phyloP scores from a whole-genome alignment of 2,888 invertebrate species.

The Heliothis peltigera region DNA sequence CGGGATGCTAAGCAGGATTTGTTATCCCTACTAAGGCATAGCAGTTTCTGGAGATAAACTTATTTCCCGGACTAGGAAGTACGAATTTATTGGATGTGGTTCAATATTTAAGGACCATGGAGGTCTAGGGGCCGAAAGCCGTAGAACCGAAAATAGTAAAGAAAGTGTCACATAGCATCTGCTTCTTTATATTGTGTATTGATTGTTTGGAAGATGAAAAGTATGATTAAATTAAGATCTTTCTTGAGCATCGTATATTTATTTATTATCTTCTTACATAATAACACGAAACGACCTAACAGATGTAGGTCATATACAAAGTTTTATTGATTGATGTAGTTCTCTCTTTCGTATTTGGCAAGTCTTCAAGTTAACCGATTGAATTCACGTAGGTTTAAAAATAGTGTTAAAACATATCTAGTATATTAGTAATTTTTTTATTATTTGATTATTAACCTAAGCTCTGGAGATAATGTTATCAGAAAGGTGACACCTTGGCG shows the following conservation, averaged over 20 bases:
- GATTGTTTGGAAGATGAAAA: neutral
- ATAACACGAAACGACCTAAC: neutral
- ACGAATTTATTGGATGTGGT: too few relatives aligned
- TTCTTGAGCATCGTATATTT: neutral
- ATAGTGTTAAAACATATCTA: conserved; percentile 7
- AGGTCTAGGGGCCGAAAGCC: too few relatives aligned
- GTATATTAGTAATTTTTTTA: neutral
- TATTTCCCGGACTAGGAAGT: too few relatives aligned
- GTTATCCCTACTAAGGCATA: too few relatives aligned
- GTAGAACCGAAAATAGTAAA: too few relatives aligned
- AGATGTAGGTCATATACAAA: conserved; percentile 12
- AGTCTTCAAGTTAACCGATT: conserved; percentile 10
- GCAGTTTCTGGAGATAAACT: too few relatives aligned
- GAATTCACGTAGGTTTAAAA: conserved; percentile 21
- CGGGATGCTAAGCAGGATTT: neutral
- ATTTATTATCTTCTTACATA: neutral
- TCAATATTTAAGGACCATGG: too few relatives aligned
- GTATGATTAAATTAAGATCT: too few relatives aligned
- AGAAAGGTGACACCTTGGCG: neutral
- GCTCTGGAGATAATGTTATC: neutral
- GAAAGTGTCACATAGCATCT: too few relatives aligned
- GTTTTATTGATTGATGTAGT: conserved; percentile 27
- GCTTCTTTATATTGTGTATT: too few relatives aligned
- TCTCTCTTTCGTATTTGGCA: conserved; percentile 24
- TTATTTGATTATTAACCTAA: neutral